Evolutionary conservation across 2,113 vertebrate species (phyloP).

Genomic region (Candoia aspera): DNA sequence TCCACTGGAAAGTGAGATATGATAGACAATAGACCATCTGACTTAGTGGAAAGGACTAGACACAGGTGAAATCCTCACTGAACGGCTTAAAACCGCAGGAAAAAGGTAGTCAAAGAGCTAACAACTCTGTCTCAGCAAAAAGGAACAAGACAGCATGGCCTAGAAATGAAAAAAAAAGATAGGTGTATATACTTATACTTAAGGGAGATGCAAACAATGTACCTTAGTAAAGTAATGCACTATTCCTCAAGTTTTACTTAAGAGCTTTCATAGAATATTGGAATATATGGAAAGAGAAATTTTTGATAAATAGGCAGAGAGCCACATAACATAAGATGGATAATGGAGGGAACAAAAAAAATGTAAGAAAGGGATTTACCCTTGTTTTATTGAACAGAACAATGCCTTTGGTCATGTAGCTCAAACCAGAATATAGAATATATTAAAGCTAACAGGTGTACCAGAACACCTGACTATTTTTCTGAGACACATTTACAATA

Average conservation of each 20-base stretch:
- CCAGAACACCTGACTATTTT: neutral
- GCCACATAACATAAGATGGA: neutral
- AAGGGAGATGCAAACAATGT: neutral
- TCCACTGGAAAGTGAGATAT: neutral
- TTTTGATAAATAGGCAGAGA: neutral
- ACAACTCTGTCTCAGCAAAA: neutral
- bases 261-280: neutral
- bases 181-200: neutral
- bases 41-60: neutral
- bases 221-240: neutral
- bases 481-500: neutral
- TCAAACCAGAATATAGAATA: neutral
- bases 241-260: neutral
- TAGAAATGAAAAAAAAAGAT: neutral
- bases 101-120: neutral
- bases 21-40: neutral
- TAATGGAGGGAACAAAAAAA: neutral
- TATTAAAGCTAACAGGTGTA: neutral
- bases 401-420: neutral
- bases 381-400: neutral
- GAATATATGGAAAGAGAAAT: neutral
- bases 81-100: neutral
- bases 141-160: neutral
- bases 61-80: neutral
- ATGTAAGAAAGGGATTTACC: neutral